These are phyloP conservation scores for Leptobrachium ailaonicum DNA, from an alignment of 2,113 vertebrate species.

Conservation along the genomic window DNA sequence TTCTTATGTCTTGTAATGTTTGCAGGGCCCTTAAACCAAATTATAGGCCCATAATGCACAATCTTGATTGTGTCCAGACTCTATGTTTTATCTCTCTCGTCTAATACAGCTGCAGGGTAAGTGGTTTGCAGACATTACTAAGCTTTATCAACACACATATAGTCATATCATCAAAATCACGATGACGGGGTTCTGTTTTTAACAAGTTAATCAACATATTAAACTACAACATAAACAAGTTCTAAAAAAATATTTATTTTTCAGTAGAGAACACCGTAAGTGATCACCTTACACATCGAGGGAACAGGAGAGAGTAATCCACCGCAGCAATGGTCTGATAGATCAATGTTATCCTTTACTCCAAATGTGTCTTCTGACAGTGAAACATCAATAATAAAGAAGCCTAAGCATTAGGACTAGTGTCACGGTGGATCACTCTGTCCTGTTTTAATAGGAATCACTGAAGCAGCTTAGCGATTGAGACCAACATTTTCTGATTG, in stretches of 20 bases:
- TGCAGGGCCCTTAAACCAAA: not conserved
- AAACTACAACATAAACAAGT: no score
- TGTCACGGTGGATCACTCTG: not conserved
- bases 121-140: no score
- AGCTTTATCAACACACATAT: no score
- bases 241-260: no score
- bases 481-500: not conserved
- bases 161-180: no score
- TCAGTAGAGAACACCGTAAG: not conserved
- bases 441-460: not conserved
- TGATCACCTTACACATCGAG: not conserved
- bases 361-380: not conserved
- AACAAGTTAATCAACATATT: no score
- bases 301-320: not conserved
- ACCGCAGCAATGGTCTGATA: not conserved
- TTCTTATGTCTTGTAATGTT: not conserved
- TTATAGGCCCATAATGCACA: not conserved
- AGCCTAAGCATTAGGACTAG: not conserved
- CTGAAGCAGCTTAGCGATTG: not conserved
- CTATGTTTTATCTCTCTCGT: no score
- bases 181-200: no score
- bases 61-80: not conserved
- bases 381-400: not conserved
- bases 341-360: not conserved
- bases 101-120: no score